phyloP scores from a whole-genome alignment of 1,140 invertebrate genomes.

The Callitettix versicolor region DNA sequence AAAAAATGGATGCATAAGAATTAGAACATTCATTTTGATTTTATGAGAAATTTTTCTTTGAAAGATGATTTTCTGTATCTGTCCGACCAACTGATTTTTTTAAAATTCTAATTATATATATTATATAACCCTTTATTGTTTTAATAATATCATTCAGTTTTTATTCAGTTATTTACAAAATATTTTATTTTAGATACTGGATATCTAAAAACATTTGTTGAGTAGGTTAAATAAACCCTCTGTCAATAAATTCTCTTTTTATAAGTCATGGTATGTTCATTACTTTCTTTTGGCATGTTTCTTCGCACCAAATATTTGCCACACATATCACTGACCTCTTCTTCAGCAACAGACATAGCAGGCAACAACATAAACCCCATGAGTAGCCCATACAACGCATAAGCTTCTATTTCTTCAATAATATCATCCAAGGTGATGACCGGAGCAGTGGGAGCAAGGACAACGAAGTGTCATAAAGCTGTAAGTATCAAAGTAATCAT shows the following conservation, averaged over 20 bases:
- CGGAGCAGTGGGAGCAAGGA: conserved; percentile 12
- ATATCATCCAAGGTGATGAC: conserved; percentile 10
- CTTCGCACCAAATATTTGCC: neutral
- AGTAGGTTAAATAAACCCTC: no score
- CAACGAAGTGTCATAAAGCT: conserved; percentile 41
- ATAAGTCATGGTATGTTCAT: conserved; percentile 10
- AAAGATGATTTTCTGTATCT: no score
- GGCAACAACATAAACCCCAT: conserved; percentile 21
- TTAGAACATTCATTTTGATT: no score
- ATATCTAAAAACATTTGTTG: no score
- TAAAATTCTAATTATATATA: no score
- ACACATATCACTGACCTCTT: neutral
- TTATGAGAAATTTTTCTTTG: no score
- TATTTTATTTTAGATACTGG: no score
- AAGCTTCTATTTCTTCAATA: conserved; percentile 15
- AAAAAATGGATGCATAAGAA: no score
- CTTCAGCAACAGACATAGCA: conserved; percentile 10
- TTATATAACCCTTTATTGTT: no score
- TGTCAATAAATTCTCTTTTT: conserved; percentile 11
- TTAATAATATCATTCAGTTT: no score
- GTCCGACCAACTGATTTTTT: no score
- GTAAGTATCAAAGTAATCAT: conserved; percentile 35
- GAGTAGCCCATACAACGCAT: conserved; percentile 19
- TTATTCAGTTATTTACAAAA: no score
- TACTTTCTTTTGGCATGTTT: neutral